A percentile compares a stretch with the other conserved stretches of the same genome.
phyloP scores from a whole-genome alignment of 2,888 invertebrate species.

The Bombylius discolor region DNA sequence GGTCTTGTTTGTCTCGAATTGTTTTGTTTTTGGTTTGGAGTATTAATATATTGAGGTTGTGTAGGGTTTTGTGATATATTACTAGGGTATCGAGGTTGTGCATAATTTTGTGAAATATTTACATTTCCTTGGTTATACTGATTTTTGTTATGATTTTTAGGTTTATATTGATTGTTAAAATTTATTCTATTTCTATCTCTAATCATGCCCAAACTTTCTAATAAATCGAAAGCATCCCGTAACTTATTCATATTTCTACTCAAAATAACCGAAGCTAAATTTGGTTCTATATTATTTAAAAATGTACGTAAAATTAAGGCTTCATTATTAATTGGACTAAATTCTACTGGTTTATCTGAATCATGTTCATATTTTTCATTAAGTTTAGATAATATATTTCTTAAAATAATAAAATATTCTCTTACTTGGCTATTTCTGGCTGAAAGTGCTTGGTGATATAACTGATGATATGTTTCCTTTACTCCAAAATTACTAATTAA shows the following conservation, averaged over 20 bases:
- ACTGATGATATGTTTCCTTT: conserved; percentile 8
- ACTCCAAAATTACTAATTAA: conserved; percentile 10
- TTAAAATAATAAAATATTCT: conserved; percentile 12
- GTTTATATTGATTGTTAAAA: neutral
- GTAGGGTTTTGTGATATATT: too few species aligned
- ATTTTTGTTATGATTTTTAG: too few species aligned
- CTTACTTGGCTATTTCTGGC: conserved; percentile 11
- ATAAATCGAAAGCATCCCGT: conserved; percentile 12
- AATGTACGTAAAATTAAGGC: conserved; percentile 14
- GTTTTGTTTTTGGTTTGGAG: too few species aligned
- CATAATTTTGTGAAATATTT: too few species aligned
- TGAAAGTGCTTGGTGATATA: conserved; percentile 8
- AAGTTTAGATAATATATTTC: conserved; percentile 13
- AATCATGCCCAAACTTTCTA: conserved; percentile 12
- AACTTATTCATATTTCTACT: conserved; percentile 11
- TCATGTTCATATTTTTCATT: conserved; percentile 14
- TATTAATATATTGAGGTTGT: too few species aligned
- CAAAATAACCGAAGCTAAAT: conserved; percentile 10
- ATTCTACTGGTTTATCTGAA: conserved; percentile 10
- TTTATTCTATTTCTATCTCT: conserved; percentile 1
- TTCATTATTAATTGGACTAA: conserved; percentile 12
- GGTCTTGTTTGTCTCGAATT: neutral
- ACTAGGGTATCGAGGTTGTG: too few species aligned
- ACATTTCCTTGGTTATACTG: too few species aligned
- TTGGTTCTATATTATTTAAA: conserved; percentile 10